A percentile compares a stretch with the other conserved stretches of the same genome.
Conservation (phyloP, 2,113 vertebrate genomes). For the Nerophis ophidion region DNA sequence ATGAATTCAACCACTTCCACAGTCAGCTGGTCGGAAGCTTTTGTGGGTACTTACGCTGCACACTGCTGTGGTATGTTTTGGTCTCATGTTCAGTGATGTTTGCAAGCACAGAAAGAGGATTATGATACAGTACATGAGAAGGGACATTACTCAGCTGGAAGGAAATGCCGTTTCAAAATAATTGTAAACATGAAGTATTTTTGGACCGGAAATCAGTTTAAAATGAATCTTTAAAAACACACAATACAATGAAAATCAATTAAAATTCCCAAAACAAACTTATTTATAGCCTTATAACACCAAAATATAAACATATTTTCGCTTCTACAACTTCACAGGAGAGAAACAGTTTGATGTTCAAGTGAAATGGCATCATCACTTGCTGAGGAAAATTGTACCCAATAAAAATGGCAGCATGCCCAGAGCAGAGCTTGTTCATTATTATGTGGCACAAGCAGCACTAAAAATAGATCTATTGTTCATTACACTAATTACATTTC, state of each 20-base stretch:
- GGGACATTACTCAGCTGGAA: neutral
- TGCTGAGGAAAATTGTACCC: neutral
- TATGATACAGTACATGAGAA: neutral
- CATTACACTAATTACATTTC: neutral
- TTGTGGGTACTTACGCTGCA: too few relatives aligned
- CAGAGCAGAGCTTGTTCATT: neutral
- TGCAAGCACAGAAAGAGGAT: constrained; percentile 22
- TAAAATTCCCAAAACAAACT: constrained; percentile 43
- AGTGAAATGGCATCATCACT: neutral
- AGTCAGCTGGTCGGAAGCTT: neutral
- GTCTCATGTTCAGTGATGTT: constrained; percentile 19
- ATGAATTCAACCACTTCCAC: neutral
- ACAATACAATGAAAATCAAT: constrained; percentile 15
- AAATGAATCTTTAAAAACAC: constrained; percentile 5
- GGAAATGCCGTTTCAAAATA: constrained; percentile 1
- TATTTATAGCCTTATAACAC: constrained; percentile 27
- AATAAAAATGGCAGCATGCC: neutral
- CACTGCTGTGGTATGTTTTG: constrained; percentile 8
- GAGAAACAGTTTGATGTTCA: constrained; percentile 7
- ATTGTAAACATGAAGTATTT: constrained; percentile 18
- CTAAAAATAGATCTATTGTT: constrained; percentile 6
- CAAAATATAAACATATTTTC: constrained; percentile 29
- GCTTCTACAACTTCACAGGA: neutral
- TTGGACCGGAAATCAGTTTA: constrained; percentile 16
- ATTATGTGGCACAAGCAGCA: neutral